Base-by-base conservation (phyloP, 2,888 invertebrate species). In the Aromia moschata region DNA sequence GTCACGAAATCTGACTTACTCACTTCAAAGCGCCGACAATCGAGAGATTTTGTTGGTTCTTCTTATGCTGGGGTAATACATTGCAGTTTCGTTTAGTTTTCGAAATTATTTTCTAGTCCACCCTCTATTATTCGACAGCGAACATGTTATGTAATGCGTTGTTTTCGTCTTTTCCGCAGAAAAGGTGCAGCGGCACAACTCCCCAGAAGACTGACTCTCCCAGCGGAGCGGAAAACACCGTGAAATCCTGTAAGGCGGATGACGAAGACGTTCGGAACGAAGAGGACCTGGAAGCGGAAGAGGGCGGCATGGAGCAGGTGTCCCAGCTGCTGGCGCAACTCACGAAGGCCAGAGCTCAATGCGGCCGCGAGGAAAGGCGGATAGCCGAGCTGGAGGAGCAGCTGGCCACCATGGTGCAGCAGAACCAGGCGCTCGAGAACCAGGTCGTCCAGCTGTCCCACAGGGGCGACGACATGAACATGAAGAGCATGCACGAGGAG, bases 401-500 rank as follows among this genome's bases (percentile, higher is more conserved):
- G 76, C 78, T 93, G 58, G 85, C 89, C 18, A 85, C 87, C 3
- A 82, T 90, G 74, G 82, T 89, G 15, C 86, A 89, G 76, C 91
- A 91, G 72, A 91, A 90, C 74, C 85, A 86, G 62, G 83, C 86
- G 67, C 80, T 91, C 68, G 90, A 91, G 70, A 89, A 89, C 55
- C 89, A 90, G 72, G 77, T 91, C 63, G 83, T 85, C 67, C 84
- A 86, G 67, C 84, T 86, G 81, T 86, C 84, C 67, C 80, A 83
- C 51, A 85, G 86, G 74, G 63, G 57, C 16, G 69, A 68, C 2
- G 91, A 90, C 49, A 89, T 91, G 68, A 91, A 92, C 74, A 89
- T 92, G 77, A 92, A 91, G 78, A 90, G 88, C 52, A 87, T 91
- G 81, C 92, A 93, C 70, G 93, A 93, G 73, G 93, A 93, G 79